These are phyloP conservation scores for Urocitellus parryii DNA, from an alignment of 2,113 vertebrate species.

Conservation along the genomic window DNA sequence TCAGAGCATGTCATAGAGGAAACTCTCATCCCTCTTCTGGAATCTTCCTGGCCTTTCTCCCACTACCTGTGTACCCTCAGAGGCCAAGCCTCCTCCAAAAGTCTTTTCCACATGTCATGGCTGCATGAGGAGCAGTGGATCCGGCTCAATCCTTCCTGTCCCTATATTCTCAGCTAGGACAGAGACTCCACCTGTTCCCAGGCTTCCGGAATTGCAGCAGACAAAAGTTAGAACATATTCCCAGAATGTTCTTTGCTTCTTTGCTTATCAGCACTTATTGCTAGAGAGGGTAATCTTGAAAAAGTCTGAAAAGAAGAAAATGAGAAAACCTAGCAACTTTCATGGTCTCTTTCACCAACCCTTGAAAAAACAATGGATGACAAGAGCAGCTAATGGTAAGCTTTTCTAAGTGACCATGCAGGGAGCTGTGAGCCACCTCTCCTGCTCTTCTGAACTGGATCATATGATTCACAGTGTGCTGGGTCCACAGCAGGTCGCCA, in stretches of 20 bases:
- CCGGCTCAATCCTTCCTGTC: not conserved
- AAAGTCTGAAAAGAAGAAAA: conserved; percentile 41
- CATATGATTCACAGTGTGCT: not conserved
- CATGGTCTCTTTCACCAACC: not conserved
- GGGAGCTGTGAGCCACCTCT: not conserved
- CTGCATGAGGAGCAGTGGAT: not conserved
- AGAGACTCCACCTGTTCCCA: not conserved
- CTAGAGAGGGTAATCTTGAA: not conserved
- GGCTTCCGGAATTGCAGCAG: not conserved
- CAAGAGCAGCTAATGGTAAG: conserved; percentile 17
- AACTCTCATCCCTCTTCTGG: not conserved
- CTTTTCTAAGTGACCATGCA: not conserved
- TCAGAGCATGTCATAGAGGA: conserved; percentile 51
- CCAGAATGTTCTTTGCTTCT: not conserved
- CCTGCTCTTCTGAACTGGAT: not conserved
- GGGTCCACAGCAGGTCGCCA: not conserved
- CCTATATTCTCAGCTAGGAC: not conserved
- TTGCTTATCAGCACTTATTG: not conserved
- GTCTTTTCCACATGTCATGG: not conserved
- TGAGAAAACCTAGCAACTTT: not conserved
- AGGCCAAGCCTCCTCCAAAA: not conserved
- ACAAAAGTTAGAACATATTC: not conserved
- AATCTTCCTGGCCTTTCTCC: not conserved
- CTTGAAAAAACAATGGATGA: not conserved
- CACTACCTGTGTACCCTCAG: not conserved